Evolutionary conservation across 2,888 invertebrate genomes (phyloP), one percentile per base, ranked within the genome.

Genomic region (Selenia dentaria): DNA sequence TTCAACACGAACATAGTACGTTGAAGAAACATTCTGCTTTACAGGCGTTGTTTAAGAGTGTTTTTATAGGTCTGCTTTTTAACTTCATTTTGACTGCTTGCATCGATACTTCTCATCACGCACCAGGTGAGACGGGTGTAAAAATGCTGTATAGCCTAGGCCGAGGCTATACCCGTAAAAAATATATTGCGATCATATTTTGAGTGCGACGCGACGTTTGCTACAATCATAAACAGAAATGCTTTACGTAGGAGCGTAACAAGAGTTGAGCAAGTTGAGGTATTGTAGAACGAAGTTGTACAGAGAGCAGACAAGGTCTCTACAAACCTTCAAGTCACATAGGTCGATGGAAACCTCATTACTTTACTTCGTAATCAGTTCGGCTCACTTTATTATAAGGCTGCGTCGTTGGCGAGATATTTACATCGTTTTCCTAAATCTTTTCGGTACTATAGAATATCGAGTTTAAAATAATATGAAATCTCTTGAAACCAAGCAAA

Each of bases 171-270:
- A 37, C n/a, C 27, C 37, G 41, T 48, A 48, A 48, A 48, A 43
- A 47, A 28, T 47, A 48, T 48, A 48, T 28, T 37, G 47, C 37
- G 41, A 48, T 34, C 36, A 48, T 42, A 48, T 41, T 40, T 36
- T n/a, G 35, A 40, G 33, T 24, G 34, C 41, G 28, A 6, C 34
- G 22, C 34, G 34, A 27, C 35, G 42, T 35, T 29, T 22, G 41
- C 33, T 33, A 41, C 41, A 47, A 48, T 48, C 41, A 42, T 48
- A 42, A 48, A 48, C 37, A 42, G 37, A 40, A 46, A 35, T 40
- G 40, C 41, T 41, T 35, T 27, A 37, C 27, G 41, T 9, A 25
- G 24, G 8, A 16, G 24, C 20, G 20, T 11, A 22, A 34, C 38
- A 11, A 34, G 34, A 24, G 28, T n/a, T 25, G 31, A 27, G 35